Evolutionary conservation across 2,113 vertebrate genomes (phyloP), one percentile per base, ranked within the genome.

Genomic region (Ornithorhynchus anatinus): DNA sequence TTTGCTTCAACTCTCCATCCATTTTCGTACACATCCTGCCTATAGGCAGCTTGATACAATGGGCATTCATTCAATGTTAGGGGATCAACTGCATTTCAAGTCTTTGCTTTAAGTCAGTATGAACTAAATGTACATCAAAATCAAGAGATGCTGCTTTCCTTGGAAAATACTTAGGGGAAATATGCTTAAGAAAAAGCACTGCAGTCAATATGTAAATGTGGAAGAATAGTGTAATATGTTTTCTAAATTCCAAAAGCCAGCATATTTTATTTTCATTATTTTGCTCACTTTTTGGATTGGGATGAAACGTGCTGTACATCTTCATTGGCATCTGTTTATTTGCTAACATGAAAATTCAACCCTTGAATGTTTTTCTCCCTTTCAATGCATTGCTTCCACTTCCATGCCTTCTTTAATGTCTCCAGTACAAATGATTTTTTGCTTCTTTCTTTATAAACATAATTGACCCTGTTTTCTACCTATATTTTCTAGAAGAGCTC

Each of bases 11-110:
- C n/a, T n/a, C n/a, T n/a, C n/a, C n/a, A n/a, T n/a, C n/a, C n/a
- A n/a, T n/a, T n/a, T n/a, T n/a, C n/a, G n/a, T n/a, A n/a, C n/a
- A n/a, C n/a, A n/a, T n/a, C n/a, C n/a, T 59, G 22, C 60, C 45
- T 61, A 36, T 27, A 53, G 78, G 58, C 57, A 78, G 74, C 74
- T 76, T 48, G 54, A 68, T 35, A 51, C 76, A 32, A 44, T 80
- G 32, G 51, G 47, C 75, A 45, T 29, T 67, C 11, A 67, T 13
- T 47, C 9, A 35, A 4, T 31, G 4, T 35, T 52, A 42, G 11
- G 43, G 48, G 25, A 22, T 33, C 4, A 19, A 2, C 23, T 11
- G 8, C 4, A 33, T 2, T 50, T 69, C 20, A 6, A 33, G 1
- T 23, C 17, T 52, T 4, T 35, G 10, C 20, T 11, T 31, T 47